A percentile compares a stretch with the other conserved stretches of the same genome.
Evolutionary conservation across 2,797 vertebrate genomes (phyloP).

Genomic region (Phoxinus dragarum): DNA sequence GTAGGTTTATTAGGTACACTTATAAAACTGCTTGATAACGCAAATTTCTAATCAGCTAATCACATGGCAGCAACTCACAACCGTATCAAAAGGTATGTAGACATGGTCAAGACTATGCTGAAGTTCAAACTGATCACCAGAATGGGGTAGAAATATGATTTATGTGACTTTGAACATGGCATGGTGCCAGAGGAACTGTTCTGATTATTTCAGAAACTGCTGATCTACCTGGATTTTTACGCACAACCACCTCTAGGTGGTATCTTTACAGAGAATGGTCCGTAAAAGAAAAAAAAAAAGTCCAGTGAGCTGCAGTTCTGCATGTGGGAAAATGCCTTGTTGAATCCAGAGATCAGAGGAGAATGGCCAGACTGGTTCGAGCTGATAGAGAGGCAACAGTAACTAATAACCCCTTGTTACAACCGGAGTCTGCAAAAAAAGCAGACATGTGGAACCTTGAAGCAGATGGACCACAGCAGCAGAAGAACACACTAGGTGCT

Average conservation of each 20-base stretch:
- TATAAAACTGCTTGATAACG: neutral
- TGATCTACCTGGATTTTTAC: too few species aligned
- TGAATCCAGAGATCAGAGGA: slow-evolving; percentile 55
- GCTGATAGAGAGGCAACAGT: slow-evolving; percentile 49
- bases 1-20: neutral
- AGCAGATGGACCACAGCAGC: neutral
- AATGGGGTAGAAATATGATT: too few species aligned
- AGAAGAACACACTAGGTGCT: neutral
- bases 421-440: neutral
- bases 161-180: neutral
- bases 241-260: too few species aligned
- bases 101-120: neutral
- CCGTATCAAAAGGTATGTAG: neutral
- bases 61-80: neutral
- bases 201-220: too few species aligned
- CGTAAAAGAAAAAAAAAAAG: too few species aligned
- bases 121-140: too few species aligned
- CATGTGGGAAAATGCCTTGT: slow-evolving; percentile 33
- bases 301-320: neutral
- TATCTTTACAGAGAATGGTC: too few species aligned
- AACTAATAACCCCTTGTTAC: neutral
- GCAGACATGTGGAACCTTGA: neutral
- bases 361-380: slow-evolving; percentile 50
- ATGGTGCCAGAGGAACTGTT: too few species aligned
- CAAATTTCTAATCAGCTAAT: neutral